A percentile compares a stretch with the other conserved stretches of the same genome.
Conservation (phyloP, 2,113 vertebrate genomes). For the Cavia aperea region DNA sequence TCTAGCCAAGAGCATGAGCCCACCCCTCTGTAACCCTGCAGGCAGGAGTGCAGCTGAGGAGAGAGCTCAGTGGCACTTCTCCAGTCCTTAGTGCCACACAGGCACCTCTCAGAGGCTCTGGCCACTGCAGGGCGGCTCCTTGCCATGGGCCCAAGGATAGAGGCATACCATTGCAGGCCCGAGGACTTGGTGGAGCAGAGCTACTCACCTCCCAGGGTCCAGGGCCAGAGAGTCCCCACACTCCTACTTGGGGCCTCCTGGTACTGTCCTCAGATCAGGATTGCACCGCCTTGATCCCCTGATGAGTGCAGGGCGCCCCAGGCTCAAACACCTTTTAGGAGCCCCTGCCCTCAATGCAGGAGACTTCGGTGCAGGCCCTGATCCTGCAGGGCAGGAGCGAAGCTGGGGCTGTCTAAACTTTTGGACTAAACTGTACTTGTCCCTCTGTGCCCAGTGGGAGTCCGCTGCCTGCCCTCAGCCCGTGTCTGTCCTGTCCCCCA, state of each 20-base stretch:
- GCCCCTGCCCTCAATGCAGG: background rate
- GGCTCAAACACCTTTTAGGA: background rate
- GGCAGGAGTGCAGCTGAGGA: background rate
- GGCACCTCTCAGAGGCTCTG: background rate
- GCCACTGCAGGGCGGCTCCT: background rate
- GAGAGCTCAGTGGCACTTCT: background rate
- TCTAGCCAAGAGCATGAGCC: background rate
- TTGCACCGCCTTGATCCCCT: background rate
- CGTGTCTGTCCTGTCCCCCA: conserved; percentile 69
- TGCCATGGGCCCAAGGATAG: background rate
- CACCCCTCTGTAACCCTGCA: too few species aligned
- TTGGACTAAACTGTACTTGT: background rate
- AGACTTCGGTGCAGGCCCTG: too few species aligned
- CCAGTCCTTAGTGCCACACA: background rate
- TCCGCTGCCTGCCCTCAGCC: background rate
- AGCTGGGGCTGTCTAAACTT: too few species aligned
- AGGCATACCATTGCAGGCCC: background rate
- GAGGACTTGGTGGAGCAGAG: background rate
- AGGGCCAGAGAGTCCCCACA: background rate
- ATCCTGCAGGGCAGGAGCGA: too few species aligned
- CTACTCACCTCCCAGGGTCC: background rate
- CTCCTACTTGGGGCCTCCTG: background rate
- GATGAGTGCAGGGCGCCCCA: background rate
- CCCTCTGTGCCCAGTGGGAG: background rate
- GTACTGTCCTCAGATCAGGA: background rate